Evolutionary conservation across 2,113 vertebrate genomes (phyloP).

Genomic region (Cranoglanis bouderius): DNA sequence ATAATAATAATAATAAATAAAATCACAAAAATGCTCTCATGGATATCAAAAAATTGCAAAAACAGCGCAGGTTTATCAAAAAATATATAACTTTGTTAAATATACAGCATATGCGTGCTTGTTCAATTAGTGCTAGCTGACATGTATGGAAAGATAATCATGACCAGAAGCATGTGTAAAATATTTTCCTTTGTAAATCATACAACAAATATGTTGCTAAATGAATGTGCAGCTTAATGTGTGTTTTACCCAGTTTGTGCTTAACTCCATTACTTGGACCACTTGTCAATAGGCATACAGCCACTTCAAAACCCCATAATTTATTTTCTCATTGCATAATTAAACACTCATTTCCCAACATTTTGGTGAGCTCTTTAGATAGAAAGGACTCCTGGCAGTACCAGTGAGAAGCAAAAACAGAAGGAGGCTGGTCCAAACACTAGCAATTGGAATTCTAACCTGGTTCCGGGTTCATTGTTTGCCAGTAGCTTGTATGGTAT

Average conservation of each 20-base stretch:
- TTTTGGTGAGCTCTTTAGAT: background rate
- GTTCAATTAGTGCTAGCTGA: too few species aligned
- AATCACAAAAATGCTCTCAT: too few species aligned
- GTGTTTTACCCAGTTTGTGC: background rate
- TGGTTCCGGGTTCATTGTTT: slow-evolving; percentile 7
- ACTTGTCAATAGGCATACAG: background rate
- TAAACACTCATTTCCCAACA: slow-evolving; percentile 15
- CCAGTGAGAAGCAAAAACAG: background rate
- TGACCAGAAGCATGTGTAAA: background rate
- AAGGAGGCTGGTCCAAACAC: slow-evolving; percentile 1
- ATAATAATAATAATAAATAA: too few species aligned
- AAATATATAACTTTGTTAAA: too few species aligned
- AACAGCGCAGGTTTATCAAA: too few species aligned
- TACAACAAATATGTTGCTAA: background rate
- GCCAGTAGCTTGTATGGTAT: slow-evolving; percentile 30
- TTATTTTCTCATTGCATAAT: background rate
- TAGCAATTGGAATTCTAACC: slow-evolving; percentile 47
- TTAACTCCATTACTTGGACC: background rate
- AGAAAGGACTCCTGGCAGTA: background rate
- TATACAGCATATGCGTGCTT: too few species aligned
- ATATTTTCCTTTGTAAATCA: background rate
- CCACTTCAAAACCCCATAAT: slow-evolving; percentile 24
- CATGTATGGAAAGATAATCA: background rate
- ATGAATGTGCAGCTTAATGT: background rate
- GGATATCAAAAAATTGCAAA: too few species aligned